Conservation (phyloP, 2,888 invertebrate species). For the Tanytarsus gracilentus region DNA sequence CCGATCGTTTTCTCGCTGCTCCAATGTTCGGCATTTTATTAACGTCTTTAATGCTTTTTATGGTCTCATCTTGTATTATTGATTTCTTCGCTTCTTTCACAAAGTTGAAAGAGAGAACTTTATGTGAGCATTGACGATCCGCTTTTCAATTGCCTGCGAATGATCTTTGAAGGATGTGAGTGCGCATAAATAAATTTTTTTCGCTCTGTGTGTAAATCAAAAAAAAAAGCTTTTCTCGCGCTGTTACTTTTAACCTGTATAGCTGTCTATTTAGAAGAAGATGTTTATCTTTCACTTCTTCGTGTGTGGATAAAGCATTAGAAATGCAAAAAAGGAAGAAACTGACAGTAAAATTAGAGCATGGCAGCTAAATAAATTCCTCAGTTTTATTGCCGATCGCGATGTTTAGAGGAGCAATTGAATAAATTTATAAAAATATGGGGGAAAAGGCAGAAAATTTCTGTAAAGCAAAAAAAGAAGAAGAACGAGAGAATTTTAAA, state of each 20-base stretch:
- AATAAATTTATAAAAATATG: not conserved
- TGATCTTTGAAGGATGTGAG: too few species aligned
- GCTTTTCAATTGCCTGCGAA: too few species aligned
- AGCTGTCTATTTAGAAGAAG: too few species aligned
- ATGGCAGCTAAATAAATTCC: constrained; percentile 5
- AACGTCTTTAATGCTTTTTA: constrained; percentile 11
- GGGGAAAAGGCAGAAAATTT: not conserved
- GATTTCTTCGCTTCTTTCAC: not conserved
- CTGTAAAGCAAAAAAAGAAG: not conserved
- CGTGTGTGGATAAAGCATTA: too few species aligned
- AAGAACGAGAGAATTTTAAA: not conserved
- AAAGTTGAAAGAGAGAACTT: not conserved
- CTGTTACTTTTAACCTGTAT: too few species aligned
- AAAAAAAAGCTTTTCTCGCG: too few species aligned
- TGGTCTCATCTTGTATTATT: not conserved
- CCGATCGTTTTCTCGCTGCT: not conserved
- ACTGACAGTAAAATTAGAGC: constrained; percentile 5
- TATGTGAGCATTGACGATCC: too few species aligned
- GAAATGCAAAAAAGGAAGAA: not conserved
- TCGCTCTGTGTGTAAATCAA: too few species aligned
- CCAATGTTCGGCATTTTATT: constrained; percentile 6
- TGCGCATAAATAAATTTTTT: too few species aligned
- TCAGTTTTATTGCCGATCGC: not conserved
- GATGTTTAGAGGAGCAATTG: not conserved
- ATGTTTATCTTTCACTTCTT: too few species aligned